A percentile compares a stretch with the other conserved stretches of the same genome.
Conservation (phyloP, 2,797 vertebrate species). For the Apogon talboti region DNA sequence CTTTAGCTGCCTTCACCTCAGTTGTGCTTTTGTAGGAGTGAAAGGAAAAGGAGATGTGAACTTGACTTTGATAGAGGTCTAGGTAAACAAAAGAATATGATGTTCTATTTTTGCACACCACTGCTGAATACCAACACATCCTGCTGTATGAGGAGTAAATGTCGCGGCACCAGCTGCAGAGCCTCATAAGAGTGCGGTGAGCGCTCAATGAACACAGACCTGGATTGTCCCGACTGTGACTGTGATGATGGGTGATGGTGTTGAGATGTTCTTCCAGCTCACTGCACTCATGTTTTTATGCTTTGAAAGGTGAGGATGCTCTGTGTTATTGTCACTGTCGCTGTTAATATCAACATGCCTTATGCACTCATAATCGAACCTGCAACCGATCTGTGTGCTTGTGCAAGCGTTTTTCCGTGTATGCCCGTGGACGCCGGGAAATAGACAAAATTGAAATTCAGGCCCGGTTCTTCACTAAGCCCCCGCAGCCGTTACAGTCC, state of each 20-base stretch:
- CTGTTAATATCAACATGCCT: conserved; percentile 40
- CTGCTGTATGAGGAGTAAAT: conserved; percentile 36
- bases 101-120: conserved; percentile 54
- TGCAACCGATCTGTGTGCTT: conserved; percentile 15
- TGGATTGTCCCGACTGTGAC: conserved; percentile 20
- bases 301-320: conserved; percentile 12
- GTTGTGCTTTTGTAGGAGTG: conserved; percentile 10
- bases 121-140: conserved; percentile 24
- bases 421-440: conserved; percentile 4
- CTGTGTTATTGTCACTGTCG: conserved; percentile 33
- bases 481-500: conserved; percentile 13
- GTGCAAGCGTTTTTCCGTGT: not conserved
- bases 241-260: conserved; percentile 20
- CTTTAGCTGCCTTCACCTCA: conserved; percentile 25
- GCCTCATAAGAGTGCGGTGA: conserved; percentile 9
- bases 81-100: conserved; percentile 49
- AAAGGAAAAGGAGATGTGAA: conserved; percentile 35
- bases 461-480: conserved; percentile 8
- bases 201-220: conserved; percentile 12
- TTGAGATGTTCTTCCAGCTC: conserved; percentile 50
- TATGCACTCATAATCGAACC: conserved; percentile 33
- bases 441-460: conserved; percentile 57
- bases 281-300: conserved; percentile 32
- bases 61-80: conserved; percentile 46
- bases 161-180: conserved; percentile 19